phyloP scores from a whole-genome alignment of 2,888 invertebrate species.

The Heliconius charithonia region DNA sequence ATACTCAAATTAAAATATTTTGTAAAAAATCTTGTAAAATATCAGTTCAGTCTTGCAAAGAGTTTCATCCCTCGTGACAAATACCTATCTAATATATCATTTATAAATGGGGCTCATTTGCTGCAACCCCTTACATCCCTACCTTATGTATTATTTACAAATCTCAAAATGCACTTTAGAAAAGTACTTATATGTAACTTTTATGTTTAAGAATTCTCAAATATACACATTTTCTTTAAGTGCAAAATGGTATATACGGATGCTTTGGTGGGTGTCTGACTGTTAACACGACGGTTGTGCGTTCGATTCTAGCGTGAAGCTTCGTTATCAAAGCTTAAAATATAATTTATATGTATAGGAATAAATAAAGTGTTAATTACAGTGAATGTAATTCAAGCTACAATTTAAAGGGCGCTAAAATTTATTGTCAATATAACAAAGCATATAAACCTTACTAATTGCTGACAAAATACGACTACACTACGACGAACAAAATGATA shows the following conservation, averaged over 20 bases:
- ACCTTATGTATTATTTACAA: slow-evolving; percentile 26
- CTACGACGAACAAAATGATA: neutral
- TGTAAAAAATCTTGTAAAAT: neutral
- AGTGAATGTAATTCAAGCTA: neutral
- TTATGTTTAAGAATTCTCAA: neutral
- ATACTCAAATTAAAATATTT: no score
- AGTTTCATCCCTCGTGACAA: neutral
- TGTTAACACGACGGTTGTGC: neutral
- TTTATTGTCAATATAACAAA: neutral
- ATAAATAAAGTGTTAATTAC: neutral
- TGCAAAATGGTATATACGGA: neutral
- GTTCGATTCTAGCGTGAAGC: neutral
- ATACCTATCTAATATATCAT: slow-evolving; percentile 7
- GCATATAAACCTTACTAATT: neutral
- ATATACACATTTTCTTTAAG: neutral
- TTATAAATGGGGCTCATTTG: slow-evolving; percentile 17
- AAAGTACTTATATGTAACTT: slow-evolving; percentile 1
- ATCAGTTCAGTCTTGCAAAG: neutral
- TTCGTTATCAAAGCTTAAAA: neutral
- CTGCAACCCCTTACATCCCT: slow-evolving; percentile 32
- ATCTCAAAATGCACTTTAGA: slow-evolving; percentile 2
- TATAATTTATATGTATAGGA: no score
- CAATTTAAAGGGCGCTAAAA: neutral
- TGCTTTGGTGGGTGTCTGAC: neutral
- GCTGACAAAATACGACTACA: no score